A percentile compares a stretch with the other conserved stretches of the same genome.
These are phyloP conservation scores for Leucoraja ocellata DNA, from an alignment of 2,797 vertebrate species.

Conservation along the genomic window DNA sequence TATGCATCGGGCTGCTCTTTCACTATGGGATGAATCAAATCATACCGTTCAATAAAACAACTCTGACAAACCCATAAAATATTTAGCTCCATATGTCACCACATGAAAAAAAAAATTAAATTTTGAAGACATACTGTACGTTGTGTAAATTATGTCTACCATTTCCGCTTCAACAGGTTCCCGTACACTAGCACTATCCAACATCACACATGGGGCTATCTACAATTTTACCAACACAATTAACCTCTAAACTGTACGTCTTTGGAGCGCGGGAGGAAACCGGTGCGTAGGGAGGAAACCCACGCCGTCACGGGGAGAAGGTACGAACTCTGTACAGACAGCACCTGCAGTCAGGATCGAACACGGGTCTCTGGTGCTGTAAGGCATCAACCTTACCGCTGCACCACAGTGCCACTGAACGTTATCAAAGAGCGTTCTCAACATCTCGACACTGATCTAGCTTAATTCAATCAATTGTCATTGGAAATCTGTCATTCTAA, in stretches of 20 bases:
- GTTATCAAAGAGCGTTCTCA: neutral
- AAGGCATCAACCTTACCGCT: too few species aligned
- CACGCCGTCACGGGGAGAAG: too few species aligned
- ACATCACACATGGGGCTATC: too few species aligned
- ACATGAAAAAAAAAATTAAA: neutral
- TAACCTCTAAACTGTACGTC: too few species aligned
- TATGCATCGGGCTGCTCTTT: neutral
- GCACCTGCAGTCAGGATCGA: too few species aligned
- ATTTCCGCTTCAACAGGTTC: neutral
- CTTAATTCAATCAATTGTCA: neutral
- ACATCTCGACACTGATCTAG: neutral
- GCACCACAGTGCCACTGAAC: neutral
- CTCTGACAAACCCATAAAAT: slow-evolving; percentile 17
- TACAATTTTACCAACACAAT: too few species aligned
- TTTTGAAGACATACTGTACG: neutral
- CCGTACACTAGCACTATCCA: too few species aligned
- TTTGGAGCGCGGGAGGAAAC: too few species aligned
- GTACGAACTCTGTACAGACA: too few species aligned
- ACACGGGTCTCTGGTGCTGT: too few species aligned
- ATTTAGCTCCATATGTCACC: neutral
- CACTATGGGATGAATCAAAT: neutral
- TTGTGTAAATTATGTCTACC: neutral
- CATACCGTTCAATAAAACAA: slow-evolving; percentile 14
- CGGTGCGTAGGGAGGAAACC: too few species aligned
- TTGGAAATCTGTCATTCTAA: neutral